These are phyloP conservation scores for Galerucella pusilla DNA, from an alignment of 2,888 invertebrate genomes.

Conservation along the genomic window DNA sequence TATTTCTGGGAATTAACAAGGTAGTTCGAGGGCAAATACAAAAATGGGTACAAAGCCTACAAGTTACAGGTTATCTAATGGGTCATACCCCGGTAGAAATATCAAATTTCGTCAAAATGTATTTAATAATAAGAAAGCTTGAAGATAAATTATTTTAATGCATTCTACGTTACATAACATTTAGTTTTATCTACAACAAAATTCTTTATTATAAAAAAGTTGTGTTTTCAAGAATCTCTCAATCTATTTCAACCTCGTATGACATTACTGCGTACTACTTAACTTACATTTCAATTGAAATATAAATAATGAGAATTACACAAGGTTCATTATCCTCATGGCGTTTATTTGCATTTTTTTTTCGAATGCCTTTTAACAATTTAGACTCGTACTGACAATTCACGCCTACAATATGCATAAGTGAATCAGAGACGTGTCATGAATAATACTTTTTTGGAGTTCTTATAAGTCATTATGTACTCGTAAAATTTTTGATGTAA, in stretches of 20 bases:
- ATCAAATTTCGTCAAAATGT: too few species aligned
- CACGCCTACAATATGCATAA: slow-evolving; percentile 5
- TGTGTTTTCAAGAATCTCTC: background rate
- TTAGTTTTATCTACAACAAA: background rate
- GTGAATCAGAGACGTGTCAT: background rate
- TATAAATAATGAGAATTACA: background rate
- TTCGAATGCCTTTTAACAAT: slow-evolving; percentile 4
- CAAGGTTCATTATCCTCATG: background rate
- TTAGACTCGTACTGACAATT: slow-evolving; percentile 3
- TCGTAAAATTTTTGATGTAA: too few species aligned
- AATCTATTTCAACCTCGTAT: background rate
- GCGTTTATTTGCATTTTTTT: slow-evolving; percentile 8
- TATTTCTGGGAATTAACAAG: too few species aligned
- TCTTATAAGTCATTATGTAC: background rate
- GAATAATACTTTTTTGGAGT: background rate
- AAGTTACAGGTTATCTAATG: too few species aligned
- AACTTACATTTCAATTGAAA: background rate
- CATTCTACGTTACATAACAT: background rate
- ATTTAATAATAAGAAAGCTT: too few species aligned
- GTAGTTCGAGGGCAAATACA: too few species aligned
- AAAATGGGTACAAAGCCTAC: too few species aligned
- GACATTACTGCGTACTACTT: background rate
- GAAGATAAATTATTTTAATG: background rate
- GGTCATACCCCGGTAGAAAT: too few species aligned
- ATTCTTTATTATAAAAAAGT: background rate